phyloP scores from a whole-genome alignment of 2,797 vertebrate genomes.

The Poeciliopsis infans region DNA sequence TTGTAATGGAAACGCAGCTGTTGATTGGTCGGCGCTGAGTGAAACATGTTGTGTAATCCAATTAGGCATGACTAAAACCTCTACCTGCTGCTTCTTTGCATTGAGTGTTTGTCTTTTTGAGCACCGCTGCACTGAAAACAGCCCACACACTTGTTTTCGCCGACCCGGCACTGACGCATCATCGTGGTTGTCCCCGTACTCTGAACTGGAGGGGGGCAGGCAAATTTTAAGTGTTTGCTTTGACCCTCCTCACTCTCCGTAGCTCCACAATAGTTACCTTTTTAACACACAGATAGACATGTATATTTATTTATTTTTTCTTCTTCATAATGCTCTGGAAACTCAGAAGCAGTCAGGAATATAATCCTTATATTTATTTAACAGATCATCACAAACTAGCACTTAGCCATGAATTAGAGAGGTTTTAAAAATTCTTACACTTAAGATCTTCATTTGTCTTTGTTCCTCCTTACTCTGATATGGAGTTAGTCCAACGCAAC shows the following conservation, averaged over 20 bases:
- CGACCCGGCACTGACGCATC: slow-evolving; percentile 51
- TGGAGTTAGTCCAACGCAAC: not conserved
- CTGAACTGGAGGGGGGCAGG: slow-evolving; percentile 29
- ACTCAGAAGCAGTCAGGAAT: not conserved
- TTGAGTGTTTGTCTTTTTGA: slow-evolving; percentile 39
- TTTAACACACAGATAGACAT: slow-evolving; percentile 1
- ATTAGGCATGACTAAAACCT: slow-evolving; percentile 49
- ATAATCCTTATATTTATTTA: not conserved
- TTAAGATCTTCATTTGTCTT: not conserved
- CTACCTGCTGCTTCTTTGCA: slow-evolving; percentile 25
- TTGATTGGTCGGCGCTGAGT: slow-evolving; percentile 23
- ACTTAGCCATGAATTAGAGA: not conserved
- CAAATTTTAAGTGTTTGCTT: slow-evolving; percentile 34
- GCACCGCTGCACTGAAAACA: slow-evolving; percentile 29
- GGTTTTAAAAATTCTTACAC: not conserved
- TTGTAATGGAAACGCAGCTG: not conserved
- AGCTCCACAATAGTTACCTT: slow-evolving; percentile 21
- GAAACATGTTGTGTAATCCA: slow-evolving; percentile 43
- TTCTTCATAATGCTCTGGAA: not conserved
- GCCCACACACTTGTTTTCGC: slow-evolving; percentile 38
- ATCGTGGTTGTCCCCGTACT: slow-evolving; percentile 39
- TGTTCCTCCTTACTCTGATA: not conserved
- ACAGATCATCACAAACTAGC: not conserved
- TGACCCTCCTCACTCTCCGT: slow-evolving; percentile 35
- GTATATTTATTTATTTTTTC: not conserved